phyloP scores from a whole-genome alignment of 1,140 invertebrate species.

The Leguminivora glycinivorella region DNA sequence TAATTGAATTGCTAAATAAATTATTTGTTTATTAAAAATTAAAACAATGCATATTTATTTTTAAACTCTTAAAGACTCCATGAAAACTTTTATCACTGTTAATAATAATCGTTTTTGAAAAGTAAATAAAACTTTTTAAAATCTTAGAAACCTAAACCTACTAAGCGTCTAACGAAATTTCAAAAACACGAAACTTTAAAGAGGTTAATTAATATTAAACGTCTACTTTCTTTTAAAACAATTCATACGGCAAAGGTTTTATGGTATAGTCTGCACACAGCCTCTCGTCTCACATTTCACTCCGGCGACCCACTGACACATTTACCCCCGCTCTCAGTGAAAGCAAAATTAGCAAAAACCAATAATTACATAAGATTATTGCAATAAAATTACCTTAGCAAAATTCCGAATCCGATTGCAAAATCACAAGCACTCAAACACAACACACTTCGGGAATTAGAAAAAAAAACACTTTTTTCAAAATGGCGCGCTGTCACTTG shows the following conservation, averaged over 20 bases:
- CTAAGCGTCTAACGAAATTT: too few species aligned
- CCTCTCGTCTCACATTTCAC: background rate
- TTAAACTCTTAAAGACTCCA: too few species aligned
- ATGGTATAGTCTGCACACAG: background rate
- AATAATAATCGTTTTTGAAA: too few species aligned
- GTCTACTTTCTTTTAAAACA: background rate
- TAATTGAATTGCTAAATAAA: too few species aligned
- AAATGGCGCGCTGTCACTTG: conserved; percentile 8
- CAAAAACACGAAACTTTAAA: too few species aligned
- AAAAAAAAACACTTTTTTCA: background rate
- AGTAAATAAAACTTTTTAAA: too few species aligned
- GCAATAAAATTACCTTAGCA: conserved; percentile 27
- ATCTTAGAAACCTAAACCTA: too few species aligned
- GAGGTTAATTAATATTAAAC: background rate
- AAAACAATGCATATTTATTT: too few species aligned
- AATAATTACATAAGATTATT: conserved; percentile 36
- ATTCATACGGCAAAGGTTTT: background rate
- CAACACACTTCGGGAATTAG: background rate
- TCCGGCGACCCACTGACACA: conserved; percentile 13
- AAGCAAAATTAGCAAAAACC: conserved; percentile 38
- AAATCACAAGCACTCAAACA: background rate
- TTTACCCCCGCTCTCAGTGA: conserved; percentile 30
- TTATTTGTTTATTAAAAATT: too few species aligned
- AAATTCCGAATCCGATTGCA: background rate
- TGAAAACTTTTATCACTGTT: too few species aligned